Evolutionary conservation across 2,888 invertebrate genomes (phyloP).

Genomic region (Netelia inedita): DNA sequence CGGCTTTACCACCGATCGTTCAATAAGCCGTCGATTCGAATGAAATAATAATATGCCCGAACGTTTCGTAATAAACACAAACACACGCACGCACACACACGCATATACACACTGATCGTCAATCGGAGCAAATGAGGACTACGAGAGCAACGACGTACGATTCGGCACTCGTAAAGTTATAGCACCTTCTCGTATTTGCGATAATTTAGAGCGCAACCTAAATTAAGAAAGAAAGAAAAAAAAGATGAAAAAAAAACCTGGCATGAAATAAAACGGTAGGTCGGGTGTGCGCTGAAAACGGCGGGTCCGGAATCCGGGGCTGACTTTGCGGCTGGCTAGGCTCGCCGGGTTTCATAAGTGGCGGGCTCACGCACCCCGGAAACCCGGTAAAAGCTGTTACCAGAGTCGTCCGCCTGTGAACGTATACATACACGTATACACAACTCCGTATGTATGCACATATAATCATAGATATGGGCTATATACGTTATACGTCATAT

Average conservation of each 20-base stretch:
- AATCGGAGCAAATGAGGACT: slow-evolving; percentile 81
- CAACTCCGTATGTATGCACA: slow-evolving; percentile 39
- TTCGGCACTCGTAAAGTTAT: slow-evolving; percentile 58
- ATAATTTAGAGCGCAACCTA: slow-evolving; percentile 79
- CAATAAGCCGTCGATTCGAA: slow-evolving; percentile 34
- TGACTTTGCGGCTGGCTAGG: slow-evolving; percentile 71
- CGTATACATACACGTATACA: slow-evolving; percentile 56
- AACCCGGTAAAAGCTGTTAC: slow-evolving; percentile 74
- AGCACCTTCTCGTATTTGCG: slow-evolving; percentile 19
- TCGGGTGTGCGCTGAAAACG: slow-evolving; percentile 55
- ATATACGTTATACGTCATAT: not conserved
- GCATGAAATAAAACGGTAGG: slow-evolving; percentile 8
- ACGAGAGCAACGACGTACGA: slow-evolving; percentile 63
- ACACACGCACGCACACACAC: slow-evolving; percentile 44
- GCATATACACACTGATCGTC: slow-evolving; percentile 67
- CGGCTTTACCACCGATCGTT: slow-evolving; percentile 5
- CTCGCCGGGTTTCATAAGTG: slow-evolving; percentile 72
- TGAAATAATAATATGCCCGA: slow-evolving; percentile 24
- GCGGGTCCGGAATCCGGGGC: slow-evolving; percentile 67
- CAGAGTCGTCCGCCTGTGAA: slow-evolving; percentile 74
- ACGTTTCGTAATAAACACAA: not conserved
- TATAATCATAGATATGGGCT: not conserved
- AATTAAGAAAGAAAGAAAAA: slow-evolving; percentile 76
- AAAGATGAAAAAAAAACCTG: slow-evolving; percentile 65
- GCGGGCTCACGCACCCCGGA: slow-evolving; percentile 74